Evolutionary conservation across 1,140 invertebrate genomes (phyloP).

Genomic region (Phthorimaea operculella): DNA sequence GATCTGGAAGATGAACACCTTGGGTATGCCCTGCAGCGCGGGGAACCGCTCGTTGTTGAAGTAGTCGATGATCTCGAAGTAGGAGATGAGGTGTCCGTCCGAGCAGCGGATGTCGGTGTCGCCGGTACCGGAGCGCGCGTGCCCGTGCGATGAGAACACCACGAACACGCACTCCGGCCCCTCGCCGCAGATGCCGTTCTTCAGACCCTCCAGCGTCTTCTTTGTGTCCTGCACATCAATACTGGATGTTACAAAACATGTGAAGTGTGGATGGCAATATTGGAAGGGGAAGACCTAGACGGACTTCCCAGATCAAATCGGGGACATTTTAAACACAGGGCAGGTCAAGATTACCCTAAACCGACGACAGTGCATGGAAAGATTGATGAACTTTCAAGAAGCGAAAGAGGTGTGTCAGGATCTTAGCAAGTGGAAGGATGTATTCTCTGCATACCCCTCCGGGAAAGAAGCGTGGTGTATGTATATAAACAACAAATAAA

Average conservation of each 20-base stretch:
- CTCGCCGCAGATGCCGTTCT: constrained; percentile 23
- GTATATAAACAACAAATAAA: too few species aligned
- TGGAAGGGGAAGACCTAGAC: too few species aligned
- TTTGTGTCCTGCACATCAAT: constrained; percentile 40
- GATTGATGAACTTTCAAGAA: too few species aligned
- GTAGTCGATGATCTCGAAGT: constrained; percentile 66
- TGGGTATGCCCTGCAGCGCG: constrained; percentile 74
- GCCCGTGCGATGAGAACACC: constrained; percentile 62
- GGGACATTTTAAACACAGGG: too few species aligned
- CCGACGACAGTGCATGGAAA: too few species aligned
- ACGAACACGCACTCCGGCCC: constrained; percentile 55
- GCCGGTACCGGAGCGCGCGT: constrained; percentile 30
- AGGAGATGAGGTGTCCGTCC: constrained; percentile 58
- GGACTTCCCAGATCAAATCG: background rate
- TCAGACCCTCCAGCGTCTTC: constrained; percentile 30
- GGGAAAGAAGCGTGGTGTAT: too few species aligned
- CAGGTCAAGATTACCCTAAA: too few species aligned
- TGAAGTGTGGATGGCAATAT: background rate
- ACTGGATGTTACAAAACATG: background rate
- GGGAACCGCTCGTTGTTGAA: constrained; percentile 73
- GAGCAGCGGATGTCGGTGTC: constrained; percentile 52
- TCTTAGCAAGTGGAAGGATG: too few species aligned
- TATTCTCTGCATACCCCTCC: too few species aligned
- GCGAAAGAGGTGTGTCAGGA: too few species aligned
- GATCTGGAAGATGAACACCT: constrained; percentile 83